A percentile compares a stretch with the other conserved stretches of the same genome.
Evolutionary conservation across 2,113 vertebrate species (phyloP).

Genomic region (Turdus rufiventris): DNA sequence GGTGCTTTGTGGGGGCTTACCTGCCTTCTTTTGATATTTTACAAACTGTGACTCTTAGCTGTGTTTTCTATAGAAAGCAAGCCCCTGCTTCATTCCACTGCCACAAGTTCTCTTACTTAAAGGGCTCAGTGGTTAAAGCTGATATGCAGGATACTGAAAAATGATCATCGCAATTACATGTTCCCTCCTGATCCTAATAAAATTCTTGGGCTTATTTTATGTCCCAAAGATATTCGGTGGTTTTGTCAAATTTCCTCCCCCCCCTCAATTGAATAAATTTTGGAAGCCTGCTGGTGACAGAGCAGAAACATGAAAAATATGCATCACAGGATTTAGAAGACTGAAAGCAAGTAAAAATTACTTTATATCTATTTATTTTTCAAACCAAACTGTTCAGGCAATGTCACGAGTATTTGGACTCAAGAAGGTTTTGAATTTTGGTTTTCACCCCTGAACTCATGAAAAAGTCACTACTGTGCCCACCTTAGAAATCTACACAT

Average conservation of each 20-base stretch:
- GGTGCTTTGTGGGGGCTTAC: not conserved
- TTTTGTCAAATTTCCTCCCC: not conserved
- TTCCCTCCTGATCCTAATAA: not conserved
- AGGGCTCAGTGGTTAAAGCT: not conserved
- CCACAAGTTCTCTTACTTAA: not conserved
- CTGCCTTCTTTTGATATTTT: not conserved
- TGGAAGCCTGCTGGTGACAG: not conserved
- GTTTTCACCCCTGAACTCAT: not conserved
- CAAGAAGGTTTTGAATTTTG: not conserved
- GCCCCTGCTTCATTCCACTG: not conserved
- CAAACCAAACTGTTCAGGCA: not conserved
- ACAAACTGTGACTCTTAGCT: not conserved
- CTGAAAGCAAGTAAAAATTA: not conserved
- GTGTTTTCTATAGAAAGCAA: not conserved
- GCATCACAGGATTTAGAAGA: not conserved
- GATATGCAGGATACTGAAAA: not conserved
- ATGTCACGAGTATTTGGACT: not conserved
- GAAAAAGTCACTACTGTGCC: not conserved
- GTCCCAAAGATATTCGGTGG: not conserved
- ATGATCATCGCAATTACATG: fast-evolving
- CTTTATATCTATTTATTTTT: not conserved
- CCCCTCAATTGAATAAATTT: not conserved
- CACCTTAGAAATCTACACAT: not conserved
- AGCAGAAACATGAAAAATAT: not conserved
- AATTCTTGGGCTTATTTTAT: not conserved